Conservation (phyloP, 2,113 vertebrate genomes). For the Pipa parva region DNA sequence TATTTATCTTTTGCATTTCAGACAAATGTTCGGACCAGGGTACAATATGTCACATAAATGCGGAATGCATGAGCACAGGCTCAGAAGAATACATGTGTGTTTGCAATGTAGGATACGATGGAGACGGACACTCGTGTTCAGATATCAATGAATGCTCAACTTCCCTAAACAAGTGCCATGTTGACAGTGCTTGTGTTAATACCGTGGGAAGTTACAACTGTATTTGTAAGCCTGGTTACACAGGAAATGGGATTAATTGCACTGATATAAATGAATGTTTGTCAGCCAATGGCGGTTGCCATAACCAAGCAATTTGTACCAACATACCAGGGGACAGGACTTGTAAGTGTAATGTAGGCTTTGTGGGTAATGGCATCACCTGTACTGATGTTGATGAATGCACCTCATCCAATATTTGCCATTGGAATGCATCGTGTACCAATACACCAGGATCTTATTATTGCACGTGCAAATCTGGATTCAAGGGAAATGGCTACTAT, state of each 20-base stretch:
- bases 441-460: constrained; percentile 69
- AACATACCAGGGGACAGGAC: constrained; percentile 60
- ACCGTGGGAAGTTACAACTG: constrained; percentile 65
- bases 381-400: constrained; percentile 69
- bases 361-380: constrained; percentile 59
- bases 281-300: constrained; percentile 64
- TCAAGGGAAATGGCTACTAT: constrained; percentile 75
- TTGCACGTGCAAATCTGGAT: constrained; percentile 69
- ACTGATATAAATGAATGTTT: constrained; percentile 67
- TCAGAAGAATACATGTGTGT: constrained; percentile 49
- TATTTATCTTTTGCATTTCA: constrained; percentile 43
- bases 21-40: constrained; percentile 55
- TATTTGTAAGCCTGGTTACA: constrained; percentile 59
- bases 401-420: constrained; percentile 51
- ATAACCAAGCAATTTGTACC: constrained; percentile 56
- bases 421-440: constrained; percentile 74
- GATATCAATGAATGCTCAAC: constrained; percentile 67
- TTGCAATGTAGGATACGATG: constrained; percentile 61
- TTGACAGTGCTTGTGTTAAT: constrained; percentile 60
- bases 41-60: constrained; percentile 54
- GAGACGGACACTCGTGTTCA: constrained; percentile 56
- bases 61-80: constrained; percentile 57
- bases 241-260: constrained; percentile 61
- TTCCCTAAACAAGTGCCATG: constrained; percentile 57
- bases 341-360: constrained; percentile 64